Base-by-base conservation (phyloP, 2,113 vertebrate genomes). In the Fulica atra region DNA sequence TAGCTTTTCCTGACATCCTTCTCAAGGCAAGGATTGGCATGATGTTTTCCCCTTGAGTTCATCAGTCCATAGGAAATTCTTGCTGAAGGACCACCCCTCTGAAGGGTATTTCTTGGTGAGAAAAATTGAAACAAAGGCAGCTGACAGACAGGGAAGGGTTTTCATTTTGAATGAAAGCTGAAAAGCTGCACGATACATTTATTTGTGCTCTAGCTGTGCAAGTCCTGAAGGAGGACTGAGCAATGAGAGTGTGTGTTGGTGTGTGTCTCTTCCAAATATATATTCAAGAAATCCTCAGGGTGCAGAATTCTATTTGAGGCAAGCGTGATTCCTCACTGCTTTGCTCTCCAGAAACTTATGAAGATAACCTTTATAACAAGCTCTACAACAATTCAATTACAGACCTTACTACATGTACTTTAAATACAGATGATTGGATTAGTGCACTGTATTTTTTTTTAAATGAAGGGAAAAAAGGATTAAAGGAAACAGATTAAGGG, bases 401-500 rank as follows among this genome's bases (percentile, higher is more conserved):
- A 4, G 40, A 6, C 36, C 71, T 86, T 81, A 73, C 38, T 81
- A 86, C 28, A 9, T 89, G 48, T 76, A 36, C 85, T 93, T 95
- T 90, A 93, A 90, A 88, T 84, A 42, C 31, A 79, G 40, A n/a
- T 88, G 33, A 76, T 92, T 92, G 57, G 48, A 89, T 91, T 91
- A 86, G 14, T 17, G 87, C 12, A 12, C 66, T 77, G 42, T 16
- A 4, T 68, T 59, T 42, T 86, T 60, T 38, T 82, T 85, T 6
- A 1, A 65, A 51, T 50, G 26, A 20, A 7, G 6, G 7, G 4
- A 5, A 20, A 64, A 88, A 71, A 35, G 28, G 35, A 72, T 91
- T 86, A 53, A 86, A 88, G 71, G 54, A 92, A 77, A 83, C 36
- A 65, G 38, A 72, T 88, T 69, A 91, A 73, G 70, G 86, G 70